Evolutionary conservation across 2,113 vertebrate species (phyloP), one percentile per base, ranked within the genome.

Genomic region (Heterochromis multidens): DNA sequence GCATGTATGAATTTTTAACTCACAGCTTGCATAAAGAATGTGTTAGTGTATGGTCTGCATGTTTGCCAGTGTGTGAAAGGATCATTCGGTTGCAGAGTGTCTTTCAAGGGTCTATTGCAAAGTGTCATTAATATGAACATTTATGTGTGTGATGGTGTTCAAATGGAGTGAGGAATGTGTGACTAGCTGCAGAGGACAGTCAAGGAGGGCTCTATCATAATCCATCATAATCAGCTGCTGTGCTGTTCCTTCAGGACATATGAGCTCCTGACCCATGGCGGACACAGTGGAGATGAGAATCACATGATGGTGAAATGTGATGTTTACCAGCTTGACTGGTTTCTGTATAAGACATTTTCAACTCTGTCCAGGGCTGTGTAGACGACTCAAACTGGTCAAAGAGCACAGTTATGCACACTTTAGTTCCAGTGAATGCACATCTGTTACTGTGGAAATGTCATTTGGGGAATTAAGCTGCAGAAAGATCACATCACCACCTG

Each of bases 151-250:
- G 35, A 60, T 31, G 77, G 23, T n/a, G 83, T 60, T 74, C 7
- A 49, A 60, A 58, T 80, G 52, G 40, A 76, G 59, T 83, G 29
- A 87, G 54, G 63, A 88, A 43, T 85, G 29, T 83, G 83, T 80
- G 58, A 63, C 33, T 72, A 67, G 52, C 80, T 88, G 77, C 79
- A 83, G 90, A 93, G 92, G 93, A 93, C 92, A 93, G 86, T 88
- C 79, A 94, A 91, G 92, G 93, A 89, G 87, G 79, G 90, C 89
- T 85, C 88, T 81, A 89, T 93, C 87, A 93, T 91, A 89, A 93
- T 93, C 92, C 91, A 89, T 94, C 90, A 91, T 88, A 88, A 93
- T 92, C 91, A 87, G 70, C 81, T 29, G 84, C 81, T 84, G 67
- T 76, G 89, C 82, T 62, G 85, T 40, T 92, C 83, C 85, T 91